Conservation (phyloP, 1,140 invertebrate genomes). For the Holcopasites calliopsidis region DNA sequence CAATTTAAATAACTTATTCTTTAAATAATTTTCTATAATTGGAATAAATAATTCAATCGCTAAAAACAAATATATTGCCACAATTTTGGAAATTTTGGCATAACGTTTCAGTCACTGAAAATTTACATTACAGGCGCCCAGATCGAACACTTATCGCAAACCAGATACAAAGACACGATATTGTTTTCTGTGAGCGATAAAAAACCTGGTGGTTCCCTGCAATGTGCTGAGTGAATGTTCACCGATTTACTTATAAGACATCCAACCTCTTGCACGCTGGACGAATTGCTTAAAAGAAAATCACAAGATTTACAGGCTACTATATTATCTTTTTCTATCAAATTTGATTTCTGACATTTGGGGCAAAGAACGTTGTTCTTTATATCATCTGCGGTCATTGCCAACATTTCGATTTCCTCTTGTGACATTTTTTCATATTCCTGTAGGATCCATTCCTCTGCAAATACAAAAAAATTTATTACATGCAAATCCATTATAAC, state of each 20-base stretch:
- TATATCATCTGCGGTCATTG: conserved; percentile 51
- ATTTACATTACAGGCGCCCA: conserved; percentile 31
- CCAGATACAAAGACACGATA: conserved; percentile 62
- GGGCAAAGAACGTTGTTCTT: conserved; percentile 67
- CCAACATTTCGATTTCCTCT: conserved; percentile 66
- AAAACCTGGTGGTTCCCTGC: conserved; percentile 61
- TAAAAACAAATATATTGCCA: not conserved
- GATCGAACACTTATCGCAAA: conserved; percentile 64
- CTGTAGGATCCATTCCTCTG: conserved; percentile 74
- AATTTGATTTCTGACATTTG: conserved; percentile 65
- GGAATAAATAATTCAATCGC: too few relatives aligned
- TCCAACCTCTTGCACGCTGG: conserved; percentile 55
- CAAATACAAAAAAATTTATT: conserved; percentile 18
- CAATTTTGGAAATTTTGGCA: not conserved
- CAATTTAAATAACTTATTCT: not conserved
- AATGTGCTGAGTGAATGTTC: conserved; percentile 61
- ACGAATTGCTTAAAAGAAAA: conserved; percentile 60
- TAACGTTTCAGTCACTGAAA: not conserved
- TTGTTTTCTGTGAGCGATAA: conserved; percentile 59
- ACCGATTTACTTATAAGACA: conserved; percentile 56
- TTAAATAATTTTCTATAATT: conserved; percentile 1
- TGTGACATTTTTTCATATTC: conserved; percentile 72
- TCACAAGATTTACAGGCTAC: conserved; percentile 64
- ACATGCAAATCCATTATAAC: not conserved
- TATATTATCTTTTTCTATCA: conserved; percentile 52